Conservation (phyloP, 2,888 invertebrate genomes). For the Drosophila paranaensis region DNA sequence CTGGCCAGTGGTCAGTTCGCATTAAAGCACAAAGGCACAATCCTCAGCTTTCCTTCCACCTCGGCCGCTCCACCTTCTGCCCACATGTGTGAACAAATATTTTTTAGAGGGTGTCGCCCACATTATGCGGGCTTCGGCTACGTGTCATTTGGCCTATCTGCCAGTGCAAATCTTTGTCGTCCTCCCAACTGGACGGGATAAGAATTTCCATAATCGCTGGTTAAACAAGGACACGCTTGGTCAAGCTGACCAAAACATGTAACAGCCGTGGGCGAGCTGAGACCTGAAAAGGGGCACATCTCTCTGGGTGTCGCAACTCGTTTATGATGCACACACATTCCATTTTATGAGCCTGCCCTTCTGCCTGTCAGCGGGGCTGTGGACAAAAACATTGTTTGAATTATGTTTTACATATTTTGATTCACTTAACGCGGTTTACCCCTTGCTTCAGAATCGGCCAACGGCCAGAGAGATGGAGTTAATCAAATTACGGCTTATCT, state of each 20-base stretch:
- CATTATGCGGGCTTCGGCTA: slow-evolving; percentile 71
- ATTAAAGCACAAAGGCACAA: slow-evolving; percentile 45
- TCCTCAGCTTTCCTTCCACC: slow-evolving; percentile 7
- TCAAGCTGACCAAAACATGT: slow-evolving; percentile 61
- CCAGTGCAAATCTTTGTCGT: slow-evolving; percentile 56
- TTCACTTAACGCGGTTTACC: slow-evolving; percentile 71
- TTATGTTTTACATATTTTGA: slow-evolving; percentile 79
- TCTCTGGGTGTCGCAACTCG: slow-evolving; percentile 36
- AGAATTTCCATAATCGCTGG: slow-evolving; percentile 79
- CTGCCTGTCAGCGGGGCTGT: slow-evolving; percentile 10
- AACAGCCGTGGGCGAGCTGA: background rate
- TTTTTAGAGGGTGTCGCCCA: slow-evolving; percentile 74
- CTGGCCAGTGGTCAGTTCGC: slow-evolving; percentile 56
- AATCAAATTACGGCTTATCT: slow-evolving; percentile 79
- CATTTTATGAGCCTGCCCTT: slow-evolving; percentile 64
- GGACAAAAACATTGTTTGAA: slow-evolving; percentile 59
- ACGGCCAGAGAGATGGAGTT: slow-evolving; percentile 27
- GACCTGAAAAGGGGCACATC: background rate
- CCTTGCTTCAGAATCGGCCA: background rate
- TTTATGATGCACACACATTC: slow-evolving; percentile 56
- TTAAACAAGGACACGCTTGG: slow-evolving; percentile 70
- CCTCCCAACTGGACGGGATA: slow-evolving; percentile 34
- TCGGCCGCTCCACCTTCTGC: slow-evolving; percentile 22
- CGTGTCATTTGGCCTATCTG: slow-evolving; percentile 78
- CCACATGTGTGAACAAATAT: slow-evolving; percentile 77